Base-by-base conservation (phyloP, 2,797 vertebrate genomes). In the Spinus olivaceus region DNA sequence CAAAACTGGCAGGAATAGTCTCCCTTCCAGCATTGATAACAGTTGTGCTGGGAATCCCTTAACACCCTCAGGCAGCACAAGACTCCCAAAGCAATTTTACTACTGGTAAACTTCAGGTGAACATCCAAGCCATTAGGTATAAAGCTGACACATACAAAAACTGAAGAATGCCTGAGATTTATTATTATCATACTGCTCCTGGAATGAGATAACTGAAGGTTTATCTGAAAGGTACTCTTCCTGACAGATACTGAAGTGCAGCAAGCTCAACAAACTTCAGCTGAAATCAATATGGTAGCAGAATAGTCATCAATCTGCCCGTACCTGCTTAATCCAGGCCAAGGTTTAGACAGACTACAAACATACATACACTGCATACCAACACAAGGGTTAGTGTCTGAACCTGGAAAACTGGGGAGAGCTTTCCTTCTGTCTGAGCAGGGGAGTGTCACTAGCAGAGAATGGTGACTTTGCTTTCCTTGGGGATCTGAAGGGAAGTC, bases 271-370 rank as follows among this genome's bases (percentile, higher is more conserved):
- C 60, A 76, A 77, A 74, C 60, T 80, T 86, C 67, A 73, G 12
- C 33, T 93, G 69, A 92, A 95, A 93, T 94, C 88, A 87, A 91
- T 95, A 74, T 35, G 49, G 51, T 10, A 73, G 60, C 57, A 87
- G 61, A 47, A 64, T 21, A 82, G 64, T 81, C 64, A 87, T 93
- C 88, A 95, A 82, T 93, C 83, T 89, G 30, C 35, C 78, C 46
- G 28, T 79, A 28, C 56, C 87, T 91, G 18, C 73, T 85, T 95
- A 92, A 94, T 92, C 81, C 47, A 44, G 53, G 42, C n/a, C 69
- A 80, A 57, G 84, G 74, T 91, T 77, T 91, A 83, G 80, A 86
- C 71, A 92, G 64, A 74, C 69, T 70, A 46, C 21, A 18, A 18
- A 10, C 42, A 44, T 51, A 28, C 21, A 20, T 28, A 27, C 49